phyloP scores from a whole-genome alignment of 2,113 vertebrate species.

The Delphinus delphis region DNA sequence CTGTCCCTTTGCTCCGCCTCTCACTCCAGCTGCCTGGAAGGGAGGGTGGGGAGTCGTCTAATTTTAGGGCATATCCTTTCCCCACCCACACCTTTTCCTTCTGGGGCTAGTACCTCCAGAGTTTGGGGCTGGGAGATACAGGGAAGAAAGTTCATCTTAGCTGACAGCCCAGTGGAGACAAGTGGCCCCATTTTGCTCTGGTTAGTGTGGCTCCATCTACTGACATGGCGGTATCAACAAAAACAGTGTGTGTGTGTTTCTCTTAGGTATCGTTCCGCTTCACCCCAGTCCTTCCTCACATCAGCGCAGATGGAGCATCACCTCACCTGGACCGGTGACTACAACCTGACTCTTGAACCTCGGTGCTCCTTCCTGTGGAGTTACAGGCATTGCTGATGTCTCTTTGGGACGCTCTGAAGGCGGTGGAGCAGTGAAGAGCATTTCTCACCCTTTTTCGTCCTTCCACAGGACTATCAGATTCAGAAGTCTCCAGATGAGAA shows the following conservation, averaged over 20 bases:
- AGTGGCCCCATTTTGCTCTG: neutral
- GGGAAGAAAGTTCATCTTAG: neutral
- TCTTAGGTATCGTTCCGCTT: neutral
- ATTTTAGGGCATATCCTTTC: neutral
- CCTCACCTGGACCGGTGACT: neutral
- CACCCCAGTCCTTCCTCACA: neutral
- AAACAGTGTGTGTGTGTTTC: neutral
- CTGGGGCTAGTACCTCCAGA: neutral
- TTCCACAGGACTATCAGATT: neutral
- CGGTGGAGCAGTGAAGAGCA: neutral
- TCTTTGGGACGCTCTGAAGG: neutral
- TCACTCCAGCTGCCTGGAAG: neutral
- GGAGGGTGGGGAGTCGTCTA: neutral
- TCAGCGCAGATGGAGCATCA: too few relatives aligned
- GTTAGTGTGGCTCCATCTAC: neutral
- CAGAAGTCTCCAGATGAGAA: neutral
- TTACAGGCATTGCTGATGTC: fast-evolving
- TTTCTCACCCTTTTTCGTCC: neutral
- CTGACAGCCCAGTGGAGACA: neutral
- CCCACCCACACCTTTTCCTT: neutral
- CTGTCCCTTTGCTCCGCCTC: neutral
- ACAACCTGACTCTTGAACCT: neutral
- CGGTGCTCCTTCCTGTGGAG: neutral
- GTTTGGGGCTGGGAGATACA: neutral
- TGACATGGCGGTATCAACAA: neutral